Evolutionary conservation across 2,113 vertebrate species (phyloP), one percentile per base, ranked within the genome.

Genomic region (Entomyzon cyanotis): DNA sequence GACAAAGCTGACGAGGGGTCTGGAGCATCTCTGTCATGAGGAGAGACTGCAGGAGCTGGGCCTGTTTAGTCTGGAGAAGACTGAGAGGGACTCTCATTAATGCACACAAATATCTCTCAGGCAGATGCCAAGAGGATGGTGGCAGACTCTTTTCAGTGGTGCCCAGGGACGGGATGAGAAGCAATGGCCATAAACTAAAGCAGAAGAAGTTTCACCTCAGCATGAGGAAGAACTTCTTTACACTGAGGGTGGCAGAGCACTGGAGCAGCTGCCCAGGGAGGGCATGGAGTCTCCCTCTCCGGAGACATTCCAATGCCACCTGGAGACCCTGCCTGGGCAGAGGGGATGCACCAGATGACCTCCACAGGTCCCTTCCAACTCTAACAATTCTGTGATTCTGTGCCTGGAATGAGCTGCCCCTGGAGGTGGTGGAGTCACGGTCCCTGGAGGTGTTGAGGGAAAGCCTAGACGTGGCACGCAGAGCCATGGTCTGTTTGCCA

Each of bases 271-370:
- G 68, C 12, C 2, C 0, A 1, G 28, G 46, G 3, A 17, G 11
- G 13, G 7, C 0, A 0, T 2, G 60, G 69, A 52, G 12, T 8
- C 3, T 22, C 9, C 23, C 23, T 5, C 28, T 10, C 19, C 1
- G 53, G 9, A 25, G 46, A 25, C n/a, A 15, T 24, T 20, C n/a
- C 1, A 1, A 46, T 10, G 8, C 37, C 68, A 9, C 5, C 33
- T 3, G 33, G 60, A 17, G 27, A 39, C 33, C 44, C 44, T 67
- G 60, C 77, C 46, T 30, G 30, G 23, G 24, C 14, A 7, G 2
- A 11, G 23, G 30, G 27, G 5, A 21, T 8, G 46, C 20, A 30
- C 24, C 1, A 9, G 33, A 11, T 19, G 11, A 15, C 5, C 30
- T 19, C 62, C 53, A 31, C 24, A 31, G 21, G 6, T 5, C 16